These are phyloP conservation scores for Portevinia maculata DNA, from an alignment of 2,888 invertebrate species.

Conservation along the genomic window DNA sequence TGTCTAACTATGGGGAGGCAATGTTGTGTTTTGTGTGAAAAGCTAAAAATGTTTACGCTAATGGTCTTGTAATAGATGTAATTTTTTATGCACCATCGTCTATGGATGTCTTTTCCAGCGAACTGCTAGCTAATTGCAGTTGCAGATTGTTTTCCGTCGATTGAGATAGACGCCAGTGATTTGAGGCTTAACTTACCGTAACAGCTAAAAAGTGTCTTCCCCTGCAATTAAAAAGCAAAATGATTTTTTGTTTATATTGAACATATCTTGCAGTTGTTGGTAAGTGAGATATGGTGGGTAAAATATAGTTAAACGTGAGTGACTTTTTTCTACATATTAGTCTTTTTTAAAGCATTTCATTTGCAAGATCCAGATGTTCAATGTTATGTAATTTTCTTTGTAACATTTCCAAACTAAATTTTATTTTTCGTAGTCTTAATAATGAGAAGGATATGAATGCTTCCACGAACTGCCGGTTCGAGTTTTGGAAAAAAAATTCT, in stretches of 20 bases:
- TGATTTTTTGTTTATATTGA: not conserved
- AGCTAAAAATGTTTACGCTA: constrained; percentile 12
- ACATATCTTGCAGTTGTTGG: not conserved
- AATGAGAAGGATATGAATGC: too few relatives aligned
- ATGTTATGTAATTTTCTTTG: not conserved
- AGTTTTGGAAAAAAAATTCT: too few relatives aligned
- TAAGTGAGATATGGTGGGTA: not conserved
- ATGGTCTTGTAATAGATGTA: constrained; percentile 34
- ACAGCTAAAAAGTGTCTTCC: constrained; percentile 71
- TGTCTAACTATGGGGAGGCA: constrained; percentile 20
- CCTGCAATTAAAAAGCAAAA: constrained; percentile 72
- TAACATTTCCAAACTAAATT: not conserved
- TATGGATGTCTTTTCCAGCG: constrained; percentile 7
- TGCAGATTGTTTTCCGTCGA: constrained; percentile 12
- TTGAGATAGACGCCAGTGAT: constrained; percentile 15
- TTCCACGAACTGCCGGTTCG: too few relatives aligned
- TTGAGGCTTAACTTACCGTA: constrained; percentile 76
- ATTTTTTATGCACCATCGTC: constrained; percentile 21
- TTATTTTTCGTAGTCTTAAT: too few relatives aligned
- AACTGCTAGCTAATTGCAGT: constrained; percentile 25
- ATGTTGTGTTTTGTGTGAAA: constrained; percentile 30
- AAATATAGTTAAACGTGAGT: constrained; percentile 2
- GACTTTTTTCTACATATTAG: not conserved
- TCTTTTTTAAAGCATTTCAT: not conserved
- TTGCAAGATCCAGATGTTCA: too few relatives aligned